phyloP scores from a whole-genome alignment of 2,113 vertebrate species.

The Corythoichthys haematopterus region DNA sequence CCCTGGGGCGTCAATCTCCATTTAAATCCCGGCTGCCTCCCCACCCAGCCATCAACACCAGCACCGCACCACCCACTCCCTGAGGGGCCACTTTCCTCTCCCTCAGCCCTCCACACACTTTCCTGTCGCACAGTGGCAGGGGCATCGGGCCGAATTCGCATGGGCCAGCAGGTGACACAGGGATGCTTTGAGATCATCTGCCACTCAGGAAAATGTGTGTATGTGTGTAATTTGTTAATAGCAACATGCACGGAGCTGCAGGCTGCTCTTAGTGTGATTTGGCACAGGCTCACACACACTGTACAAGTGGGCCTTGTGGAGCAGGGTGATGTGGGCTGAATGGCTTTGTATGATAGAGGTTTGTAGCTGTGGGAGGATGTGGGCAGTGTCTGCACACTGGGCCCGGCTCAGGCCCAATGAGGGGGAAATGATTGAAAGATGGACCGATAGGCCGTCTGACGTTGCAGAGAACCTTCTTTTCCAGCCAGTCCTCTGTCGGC shows the following conservation, averaged over 20 bases:
- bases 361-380: constrained; percentile 47
- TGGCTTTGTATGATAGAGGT: constrained; percentile 45
- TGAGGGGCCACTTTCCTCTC: constrained; percentile 25
- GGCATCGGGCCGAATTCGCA: constrained; percentile 42
- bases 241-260: neutral
- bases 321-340: constrained; percentile 37
- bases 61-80: constrained; percentile 41
- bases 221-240: constrained; percentile 6
- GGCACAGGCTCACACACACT: constrained; percentile 27
- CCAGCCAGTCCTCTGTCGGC: constrained; percentile 23
- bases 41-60: constrained; percentile 59
- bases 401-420: constrained; percentile 41
- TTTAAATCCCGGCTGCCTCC: constrained; percentile 63
- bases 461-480: constrained; percentile 42
- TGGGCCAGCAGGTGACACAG: constrained; percentile 47
- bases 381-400: constrained; percentile 37
- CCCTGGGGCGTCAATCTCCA: constrained; percentile 66
- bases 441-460: constrained; percentile 43
- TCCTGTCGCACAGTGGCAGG: constrained; percentile 14
- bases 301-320: constrained; percentile 25
- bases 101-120: constrained; percentile 7
- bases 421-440: constrained; percentile 53
- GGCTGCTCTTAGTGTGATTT: constrained; percentile 21
- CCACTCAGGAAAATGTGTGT: constrained; percentile 12
- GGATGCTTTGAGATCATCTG: constrained; percentile 46